A percentile compares a stretch with the other conserved stretches of the same genome.
phyloP scores from a whole-genome alignment of 2,888 invertebrate species.

The Drosophila nr. medialis region DNA sequence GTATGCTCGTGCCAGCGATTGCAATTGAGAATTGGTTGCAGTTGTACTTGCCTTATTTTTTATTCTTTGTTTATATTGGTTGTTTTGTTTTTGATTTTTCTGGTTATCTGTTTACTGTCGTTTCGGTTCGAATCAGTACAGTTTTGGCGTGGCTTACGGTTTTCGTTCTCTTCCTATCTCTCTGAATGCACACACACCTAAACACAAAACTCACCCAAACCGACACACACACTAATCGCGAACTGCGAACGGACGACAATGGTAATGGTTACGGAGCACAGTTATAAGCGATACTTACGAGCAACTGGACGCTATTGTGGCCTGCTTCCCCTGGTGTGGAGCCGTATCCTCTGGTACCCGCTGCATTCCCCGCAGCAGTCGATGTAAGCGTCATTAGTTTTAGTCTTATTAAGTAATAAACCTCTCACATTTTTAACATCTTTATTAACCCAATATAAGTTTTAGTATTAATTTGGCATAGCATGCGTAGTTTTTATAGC shows the following conservation, averaged over 20 bases:
- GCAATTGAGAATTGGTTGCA: constrained; percentile 41
- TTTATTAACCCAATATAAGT: neutral
- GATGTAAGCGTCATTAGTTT: constrained; percentile 86
- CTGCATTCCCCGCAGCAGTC: constrained; percentile 87
- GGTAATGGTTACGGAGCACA: constrained; percentile 55
- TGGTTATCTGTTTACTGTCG: constrained; percentile 51
- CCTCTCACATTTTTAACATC: neutral
- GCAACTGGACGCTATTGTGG: constrained; percentile 90
- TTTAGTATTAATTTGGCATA: constrained; percentile 9
- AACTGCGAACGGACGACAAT: constrained; percentile 38
- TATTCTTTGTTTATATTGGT: constrained; percentile 30
- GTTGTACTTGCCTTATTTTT: constrained; percentile 18
- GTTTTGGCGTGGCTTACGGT: constrained; percentile 70
- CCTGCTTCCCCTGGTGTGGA: constrained; percentile 92
- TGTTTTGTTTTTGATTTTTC: constrained; percentile 35
- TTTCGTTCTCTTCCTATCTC: constrained; percentile 62
- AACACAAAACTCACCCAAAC: constrained; percentile 26
- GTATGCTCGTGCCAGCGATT: constrained; percentile 85
- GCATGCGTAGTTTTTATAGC: constrained; percentile 24
- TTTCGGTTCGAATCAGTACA: constrained; percentile 42
- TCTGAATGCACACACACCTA: constrained; percentile 47
- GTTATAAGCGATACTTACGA: constrained; percentile 89
- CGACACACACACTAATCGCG: constrained; percentile 3
- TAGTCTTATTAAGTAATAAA: neutral
- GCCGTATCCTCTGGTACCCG: constrained; percentile 87